Conservation (phyloP, 2,888 invertebrate genomes). For the Pseudolycoriella hygida region DNA sequence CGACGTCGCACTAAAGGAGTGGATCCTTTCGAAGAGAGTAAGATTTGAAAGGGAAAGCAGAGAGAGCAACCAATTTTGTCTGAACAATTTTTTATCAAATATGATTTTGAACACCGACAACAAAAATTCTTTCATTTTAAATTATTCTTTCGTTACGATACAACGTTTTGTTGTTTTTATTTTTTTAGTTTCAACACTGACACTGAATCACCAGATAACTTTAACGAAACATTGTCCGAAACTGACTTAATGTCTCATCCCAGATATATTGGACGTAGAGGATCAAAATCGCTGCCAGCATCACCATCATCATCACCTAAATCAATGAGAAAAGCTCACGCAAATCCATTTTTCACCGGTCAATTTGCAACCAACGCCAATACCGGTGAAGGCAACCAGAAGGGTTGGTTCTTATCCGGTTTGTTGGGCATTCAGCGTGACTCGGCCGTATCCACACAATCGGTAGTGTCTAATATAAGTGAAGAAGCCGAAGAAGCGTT, state of each 20-base stretch:
- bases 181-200: conserved; percentile 11
- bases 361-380: conserved; percentile 17
- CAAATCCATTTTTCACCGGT: conserved; percentile 39
- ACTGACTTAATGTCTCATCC: conserved; percentile 8
- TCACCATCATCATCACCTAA: conserved; percentile 45
- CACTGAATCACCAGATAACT: conserved; percentile 7
- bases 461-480: conserved; percentile 28
- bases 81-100: too few species aligned
- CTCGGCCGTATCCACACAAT: conserved; percentile 31
- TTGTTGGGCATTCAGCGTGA: conserved; percentile 47
- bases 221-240: not conserved
- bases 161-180: conserved; percentile 1
- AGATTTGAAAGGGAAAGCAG: too few species aligned
- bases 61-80: too few species aligned
- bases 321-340: conserved; percentile 27
- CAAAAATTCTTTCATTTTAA: too few species aligned
- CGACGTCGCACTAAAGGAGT: too few species aligned
- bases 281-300: conserved; percentile 52
- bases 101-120: too few species aligned
- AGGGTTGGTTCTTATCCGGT: conserved; percentile 48
- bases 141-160: not conserved
- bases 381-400: conserved; percentile 1
- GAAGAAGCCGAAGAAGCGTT: conserved; percentile 31
- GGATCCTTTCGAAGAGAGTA: too few species aligned
- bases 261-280: conserved; percentile 32